A percentile compares a stretch with the other conserved stretches of the same genome.
Conservation (phyloP, 1,140 invertebrate genomes). For the Drosophila bocki region DNA sequence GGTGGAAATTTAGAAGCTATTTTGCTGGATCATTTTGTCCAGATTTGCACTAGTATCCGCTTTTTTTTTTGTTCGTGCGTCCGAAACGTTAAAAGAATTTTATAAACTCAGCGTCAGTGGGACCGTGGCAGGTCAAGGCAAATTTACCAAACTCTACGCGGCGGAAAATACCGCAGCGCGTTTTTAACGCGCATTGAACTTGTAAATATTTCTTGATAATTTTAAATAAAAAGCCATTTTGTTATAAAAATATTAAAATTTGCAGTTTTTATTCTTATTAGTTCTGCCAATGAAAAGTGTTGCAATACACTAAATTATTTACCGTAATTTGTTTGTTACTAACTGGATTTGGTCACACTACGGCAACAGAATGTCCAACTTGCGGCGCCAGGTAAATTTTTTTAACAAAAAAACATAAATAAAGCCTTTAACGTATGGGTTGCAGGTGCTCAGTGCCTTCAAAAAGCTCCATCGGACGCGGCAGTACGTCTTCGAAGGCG, state of each 20-base stretch:
- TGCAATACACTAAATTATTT: not conserved
- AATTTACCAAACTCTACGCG: not conserved
- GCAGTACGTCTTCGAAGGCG: conserved; percentile 72
- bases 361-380: conserved; percentile 60
- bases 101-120: conserved; percentile 15
- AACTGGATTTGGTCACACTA: conserved; percentile 10
- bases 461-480: conserved; percentile 79
- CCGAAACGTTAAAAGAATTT: conserved; percentile 31
- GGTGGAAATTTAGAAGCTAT: conserved; percentile 9
- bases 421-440: not conserved
- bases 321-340: not conserved
- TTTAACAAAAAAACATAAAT: not conserved
- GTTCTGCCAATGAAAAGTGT: not conserved
- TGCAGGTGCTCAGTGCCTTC: conserved; percentile 71
- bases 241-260: not conserved
- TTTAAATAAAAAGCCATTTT: no score
- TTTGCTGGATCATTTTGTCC: conserved; percentile 18
- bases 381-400: conserved; percentile 62
- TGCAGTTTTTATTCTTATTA: not conserved
- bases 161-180: not conserved
- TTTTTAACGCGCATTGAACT: not conserved
- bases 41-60: not conserved
- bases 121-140: not conserved
- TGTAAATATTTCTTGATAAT: no score
- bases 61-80: conserved; percentile 5